phyloP scores from a whole-genome alignment of 1,140 invertebrate species.

The Diplogasteroides magnus region DNA sequence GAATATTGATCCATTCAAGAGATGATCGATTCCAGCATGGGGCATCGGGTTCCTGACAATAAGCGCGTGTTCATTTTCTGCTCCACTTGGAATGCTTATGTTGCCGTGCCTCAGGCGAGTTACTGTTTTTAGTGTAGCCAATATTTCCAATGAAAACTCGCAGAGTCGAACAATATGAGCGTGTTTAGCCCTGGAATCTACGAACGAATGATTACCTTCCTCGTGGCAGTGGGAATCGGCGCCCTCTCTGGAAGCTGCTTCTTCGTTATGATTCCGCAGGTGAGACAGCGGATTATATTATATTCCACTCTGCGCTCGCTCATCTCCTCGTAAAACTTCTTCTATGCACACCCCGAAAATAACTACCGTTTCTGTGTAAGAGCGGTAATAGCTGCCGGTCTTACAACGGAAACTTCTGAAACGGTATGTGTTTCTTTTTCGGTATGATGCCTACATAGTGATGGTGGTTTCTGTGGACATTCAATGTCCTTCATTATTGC shows the following conservation, averaged over 20 bases:
- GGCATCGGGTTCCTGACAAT: conserved; percentile 39
- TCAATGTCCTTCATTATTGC: too few species aligned
- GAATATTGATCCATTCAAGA: neutral
- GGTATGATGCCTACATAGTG: too few species aligned
- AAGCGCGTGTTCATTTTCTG: conserved; percentile 35
- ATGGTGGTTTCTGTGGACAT: too few species aligned
- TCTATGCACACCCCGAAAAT: too few species aligned
- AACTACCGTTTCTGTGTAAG: too few species aligned
- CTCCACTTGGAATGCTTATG: conserved; percentile 42
- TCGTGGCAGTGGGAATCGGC: conserved; percentile 45
- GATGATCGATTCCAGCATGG: conserved; percentile 42
- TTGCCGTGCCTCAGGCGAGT: conserved; percentile 39
- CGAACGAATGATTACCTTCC: conserved; percentile 45
- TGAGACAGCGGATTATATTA: neutral
- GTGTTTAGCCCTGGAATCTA: conserved; percentile 21
- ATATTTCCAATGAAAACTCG: neutral
- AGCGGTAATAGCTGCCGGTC: too few species aligned
- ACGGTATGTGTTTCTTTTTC: too few species aligned
- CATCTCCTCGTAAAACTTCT: too few species aligned
- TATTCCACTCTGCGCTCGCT: too few species aligned
- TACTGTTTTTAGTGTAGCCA: neutral
- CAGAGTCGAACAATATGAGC: neutral
- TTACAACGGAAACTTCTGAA: too few species aligned
- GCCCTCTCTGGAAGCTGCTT: conserved; percentile 38
- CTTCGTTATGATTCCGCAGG: conserved; percentile 44